Percentiles rank a stretch among this genome's conserved stretches.
These are phyloP conservation scores for Melospiza melodia DNA, from an alignment of 2,113 vertebrate genomes.

Conservation along the genomic window DNA sequence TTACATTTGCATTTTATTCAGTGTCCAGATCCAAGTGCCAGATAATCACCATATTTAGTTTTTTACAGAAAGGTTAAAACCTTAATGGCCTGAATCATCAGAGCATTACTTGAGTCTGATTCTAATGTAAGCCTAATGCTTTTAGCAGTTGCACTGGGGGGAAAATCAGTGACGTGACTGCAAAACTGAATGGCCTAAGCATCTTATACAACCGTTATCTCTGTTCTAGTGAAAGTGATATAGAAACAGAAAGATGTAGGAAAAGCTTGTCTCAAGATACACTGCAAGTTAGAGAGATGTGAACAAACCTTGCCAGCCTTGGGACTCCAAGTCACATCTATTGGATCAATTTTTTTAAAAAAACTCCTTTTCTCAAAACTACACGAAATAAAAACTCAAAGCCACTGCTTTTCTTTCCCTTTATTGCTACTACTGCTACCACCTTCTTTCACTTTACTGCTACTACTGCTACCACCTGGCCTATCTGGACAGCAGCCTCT, in stretches of 20 bases:
- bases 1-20: conserved; percentile 36
- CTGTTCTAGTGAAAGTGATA: not conserved
- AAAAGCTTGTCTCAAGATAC: not conserved
- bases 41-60: conserved; percentile 55
- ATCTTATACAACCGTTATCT: not conserved
- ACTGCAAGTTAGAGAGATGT: not conserved
- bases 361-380: not conserved
- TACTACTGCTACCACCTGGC: not conserved
- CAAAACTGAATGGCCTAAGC: conserved; percentile 20
- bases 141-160: conserved; percentile 16
- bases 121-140: not conserved
- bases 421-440: not conserved
- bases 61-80: conserved; percentile 58
- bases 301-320: not conserved
- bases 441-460: not conserved
- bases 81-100: conserved; percentile 58
- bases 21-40: conserved; percentile 13
- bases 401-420: not conserved
- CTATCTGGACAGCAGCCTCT: not conserved
- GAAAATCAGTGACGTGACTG: not conserved
- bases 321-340: not conserved
- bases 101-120: conserved; percentile 40
- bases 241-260: not conserved
- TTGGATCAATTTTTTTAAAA: not conserved
- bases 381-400: not conserved